Conservation (phyloP, 2,113 vertebrate genomes). For the Sebastes fasciatus region DNA sequence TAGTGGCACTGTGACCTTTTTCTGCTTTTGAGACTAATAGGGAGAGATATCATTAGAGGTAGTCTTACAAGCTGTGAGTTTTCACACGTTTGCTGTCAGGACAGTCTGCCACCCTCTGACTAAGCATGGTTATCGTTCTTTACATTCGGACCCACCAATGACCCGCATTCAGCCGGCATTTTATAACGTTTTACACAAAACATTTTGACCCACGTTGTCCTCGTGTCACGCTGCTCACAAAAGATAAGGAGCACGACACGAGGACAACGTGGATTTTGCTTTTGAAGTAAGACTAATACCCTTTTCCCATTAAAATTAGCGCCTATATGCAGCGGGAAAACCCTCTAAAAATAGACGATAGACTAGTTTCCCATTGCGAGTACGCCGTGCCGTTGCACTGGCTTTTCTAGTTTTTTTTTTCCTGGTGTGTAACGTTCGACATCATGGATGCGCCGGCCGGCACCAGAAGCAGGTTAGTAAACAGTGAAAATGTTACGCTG, state of each 20-base stretch:
- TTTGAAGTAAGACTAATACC: too few relatives aligned
- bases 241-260: background rate
- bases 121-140: background rate
- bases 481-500: too few relatives aligned
- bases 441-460: too few relatives aligned
- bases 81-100: conserved; percentile 64
- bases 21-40: conserved; percentile 59
- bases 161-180: background rate
- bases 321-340: too few relatives aligned
- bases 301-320: too few relatives aligned
- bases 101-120: conserved; percentile 28
- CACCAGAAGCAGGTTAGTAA: too few relatives aligned
- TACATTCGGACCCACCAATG: conserved; percentile 11
- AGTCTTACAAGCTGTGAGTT: conserved; percentile 48
- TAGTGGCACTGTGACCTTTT: conserved; percentile 57
- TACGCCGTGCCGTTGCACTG: too few relatives aligned
- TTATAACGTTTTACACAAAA: background rate
- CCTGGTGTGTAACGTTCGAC: too few relatives aligned
- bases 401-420: too few relatives aligned
- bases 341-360: too few relatives aligned
- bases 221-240: background rate
- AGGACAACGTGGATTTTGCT: too few relatives aligned
- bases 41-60: conserved; percentile 64
- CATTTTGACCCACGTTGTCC: background rate
- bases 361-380: too few relatives aligned